Percentiles rank a stretch among this genome's conserved stretches.
Conservation (phyloP, 2,113 vertebrate species). For the Sigmodon hispidus region DNA sequence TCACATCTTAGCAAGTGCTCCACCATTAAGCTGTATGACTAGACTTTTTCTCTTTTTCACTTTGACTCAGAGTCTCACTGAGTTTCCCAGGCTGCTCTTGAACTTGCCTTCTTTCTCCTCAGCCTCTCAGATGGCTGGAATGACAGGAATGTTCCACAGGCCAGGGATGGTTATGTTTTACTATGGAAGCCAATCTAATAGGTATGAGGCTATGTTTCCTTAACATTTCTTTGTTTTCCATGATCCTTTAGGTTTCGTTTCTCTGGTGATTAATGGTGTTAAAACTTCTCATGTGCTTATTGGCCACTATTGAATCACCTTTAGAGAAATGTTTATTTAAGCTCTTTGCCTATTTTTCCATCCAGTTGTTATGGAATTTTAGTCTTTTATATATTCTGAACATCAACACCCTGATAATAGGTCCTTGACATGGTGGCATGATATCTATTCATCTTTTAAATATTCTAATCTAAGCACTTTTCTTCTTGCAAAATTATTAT, state of each 20-base stretch:
- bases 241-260: background rate
- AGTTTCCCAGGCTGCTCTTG: background rate
- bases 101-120: background rate
- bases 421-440: background rate
- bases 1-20: background rate
- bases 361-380: background rate
- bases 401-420: background rate
- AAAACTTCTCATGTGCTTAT: background rate
- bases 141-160: background rate
- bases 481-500: background rate
- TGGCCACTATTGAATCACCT: background rate
- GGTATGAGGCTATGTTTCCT: background rate
- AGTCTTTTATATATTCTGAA: background rate
- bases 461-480: constrained; percentile 18
- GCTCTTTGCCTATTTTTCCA: background rate
- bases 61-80: background rate
- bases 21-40: background rate
- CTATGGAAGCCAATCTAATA: background rate
- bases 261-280: background rate
- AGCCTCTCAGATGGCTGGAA: background rate
- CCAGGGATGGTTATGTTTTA: background rate
- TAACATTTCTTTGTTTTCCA: background rate
- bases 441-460: constrained; percentile 7
- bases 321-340: background rate
- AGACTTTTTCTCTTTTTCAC: background rate